Evolutionary conservation across 2,113 vertebrate genomes (phyloP), one percentile per base, ranked within the genome.

Genomic region (Gymnocephalus cernua): DNA sequence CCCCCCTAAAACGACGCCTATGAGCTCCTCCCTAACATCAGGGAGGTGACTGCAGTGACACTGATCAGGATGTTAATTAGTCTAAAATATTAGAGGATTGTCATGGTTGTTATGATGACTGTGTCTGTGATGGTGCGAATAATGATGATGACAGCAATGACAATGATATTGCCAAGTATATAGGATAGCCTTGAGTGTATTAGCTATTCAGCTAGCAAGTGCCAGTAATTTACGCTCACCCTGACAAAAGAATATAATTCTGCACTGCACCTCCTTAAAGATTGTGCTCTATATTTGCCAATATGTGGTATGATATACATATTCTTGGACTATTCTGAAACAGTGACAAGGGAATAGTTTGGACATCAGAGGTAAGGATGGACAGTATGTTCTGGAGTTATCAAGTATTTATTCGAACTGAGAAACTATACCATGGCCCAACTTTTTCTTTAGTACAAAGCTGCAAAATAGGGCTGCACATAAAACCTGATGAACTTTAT

Each of bases 1-100:
- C n/a, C n/a, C n/a, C n/a, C n/a, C n/a, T n/a, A n/a, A n/a, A n/a
- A n/a, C n/a, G n/a, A n/a, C n/a, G n/a, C n/a, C n/a, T n/a, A n/a
- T n/a, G n/a, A 77, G 74, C 57, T 84, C 77, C 77, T 74, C 68
- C 50, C 23, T 82, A 63, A 89, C 76, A 84, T 47, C 56, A 83
- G 82, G 63, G 56, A 65, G 63, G 86, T 77, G 85, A 79, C 66
- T 66, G 76, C 74, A 79, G 67, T 84, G 84, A 87, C 79, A 88
- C 27, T 85, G 83, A 87, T 88, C 53, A 50, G 41, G 53, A 75
- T 82, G 84, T 75, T 90, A 80, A 87, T 88, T 86, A 79, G n/a
- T n/a, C 62, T 62, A 68, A 86, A 78, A 85, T 74, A 89, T 80
- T 65, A 80, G 45, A 85, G n/a, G 67, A 57, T 69, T 59, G 48